Base-by-base conservation (phyloP, 2,113 vertebrate species). In the Apodemus sylvaticus region DNA sequence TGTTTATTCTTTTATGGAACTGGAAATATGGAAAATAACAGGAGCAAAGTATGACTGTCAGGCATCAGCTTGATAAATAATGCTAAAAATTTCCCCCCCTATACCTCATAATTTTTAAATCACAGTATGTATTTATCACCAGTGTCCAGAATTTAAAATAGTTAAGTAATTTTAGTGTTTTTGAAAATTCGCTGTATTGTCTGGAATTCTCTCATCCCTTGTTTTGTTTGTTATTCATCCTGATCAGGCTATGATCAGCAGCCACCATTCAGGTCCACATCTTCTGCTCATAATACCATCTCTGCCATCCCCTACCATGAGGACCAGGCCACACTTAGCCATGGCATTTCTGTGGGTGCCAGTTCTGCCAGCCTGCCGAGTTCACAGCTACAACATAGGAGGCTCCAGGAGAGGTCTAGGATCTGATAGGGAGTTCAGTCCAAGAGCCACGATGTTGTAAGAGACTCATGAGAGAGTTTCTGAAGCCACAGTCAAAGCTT, bases 1-100 rank as follows among this genome's bases (percentile, higher is more conserved):
- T 88, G 53, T 85, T 78, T 94, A 81, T 53, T 86, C 60, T 87
- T 85, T 74, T 76, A 58, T 29, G 34, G 48, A 22, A 36, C 34
- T 17, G 73, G 29, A 92, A 66, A 60, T 19, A n/a, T 20, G 36
- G 55, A 90, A 68, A 89, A 62, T 10, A 8, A 55, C 20, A 42
- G 24, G 66, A 70, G 26, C 9, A 74, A 14, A 22, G 7, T 14
- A 39, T 14, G 45, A 36, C 45, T 83, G 66, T 48, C 60, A 45
- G 31, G 58, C 24, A 71, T 39, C 86, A 17, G 17, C 83, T 83
- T 96, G 64, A 81, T 81, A 93, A 95, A 79, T 73, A 82, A 36
- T 22, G 58, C n/a, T 82, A 64, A 64, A 42, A 93, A 70, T 22
- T 64, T 45, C 60, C 39, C 90, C 90, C 7, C 48, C 60, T 70